phyloP scores from a whole-genome alignment of 2,113 vertebrate species.

The Zapornia atra region DNA sequence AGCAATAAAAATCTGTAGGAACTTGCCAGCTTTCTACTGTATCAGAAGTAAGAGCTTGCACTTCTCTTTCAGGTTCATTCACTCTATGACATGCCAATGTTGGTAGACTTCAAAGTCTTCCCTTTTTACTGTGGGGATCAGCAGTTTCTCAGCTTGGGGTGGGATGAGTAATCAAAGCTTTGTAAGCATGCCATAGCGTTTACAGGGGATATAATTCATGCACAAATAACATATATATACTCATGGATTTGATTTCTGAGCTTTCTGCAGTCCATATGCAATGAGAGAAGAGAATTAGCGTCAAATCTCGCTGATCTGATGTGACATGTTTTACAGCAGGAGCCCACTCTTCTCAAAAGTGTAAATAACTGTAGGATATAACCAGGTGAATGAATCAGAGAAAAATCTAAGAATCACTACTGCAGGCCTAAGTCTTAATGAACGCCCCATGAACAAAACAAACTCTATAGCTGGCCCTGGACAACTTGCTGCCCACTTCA shows the following conservation, averaged over 20 bases:
- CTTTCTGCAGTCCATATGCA: not conserved
- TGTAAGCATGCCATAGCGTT: not conserved
- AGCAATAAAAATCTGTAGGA: slow-evolving; percentile 22
- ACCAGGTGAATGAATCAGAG: not conserved
- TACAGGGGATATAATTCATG: not conserved
- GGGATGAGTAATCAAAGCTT: slow-evolving; percentile 1
- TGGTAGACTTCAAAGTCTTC: slow-evolving; percentile 24
- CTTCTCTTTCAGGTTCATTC: slow-evolving; percentile 53
- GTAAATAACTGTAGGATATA: not conserved
- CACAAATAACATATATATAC: not conserved
- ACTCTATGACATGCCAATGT: not conserved
- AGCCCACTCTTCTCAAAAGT: not conserved
- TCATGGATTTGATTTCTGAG: not conserved
- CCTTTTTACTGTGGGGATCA: not conserved
- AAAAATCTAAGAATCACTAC: not conserved
- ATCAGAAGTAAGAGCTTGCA: slow-evolving; percentile 52
- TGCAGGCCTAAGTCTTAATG: not conserved
- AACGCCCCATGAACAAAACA: not conserved
- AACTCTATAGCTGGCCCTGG: not conserved
- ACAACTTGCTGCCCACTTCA: not conserved
- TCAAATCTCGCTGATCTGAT: not conserved
- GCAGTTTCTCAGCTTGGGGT: slow-evolving; percentile 15
- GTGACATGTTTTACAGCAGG: not conserved
- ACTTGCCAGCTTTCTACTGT: slow-evolving; percentile 14
- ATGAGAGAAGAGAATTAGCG: not conserved